Evolutionary conservation across 1,140 invertebrate species (phyloP), one percentile per base, ranked within the genome.

Genomic region (Drosophila nikananu): DNA sequence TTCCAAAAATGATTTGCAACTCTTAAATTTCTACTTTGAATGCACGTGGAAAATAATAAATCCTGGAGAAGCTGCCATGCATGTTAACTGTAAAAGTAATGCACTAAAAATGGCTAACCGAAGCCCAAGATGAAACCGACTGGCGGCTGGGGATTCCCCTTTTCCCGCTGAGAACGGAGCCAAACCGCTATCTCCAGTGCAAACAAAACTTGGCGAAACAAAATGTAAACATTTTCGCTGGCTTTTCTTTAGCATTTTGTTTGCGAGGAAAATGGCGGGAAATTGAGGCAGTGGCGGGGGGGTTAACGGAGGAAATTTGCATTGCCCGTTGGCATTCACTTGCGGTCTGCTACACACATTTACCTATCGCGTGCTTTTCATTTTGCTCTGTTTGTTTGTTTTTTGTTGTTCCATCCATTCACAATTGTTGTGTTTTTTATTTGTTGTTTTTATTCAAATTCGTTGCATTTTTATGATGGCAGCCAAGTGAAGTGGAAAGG

Each of bases 191-290:
- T 86, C 83, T 86, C 42, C 44, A 77, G 55, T 54, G 80, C 77
- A 86, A 87, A 87, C 80, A 87, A 87, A 87, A 82, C 66, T 86
- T 87, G 48, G 66, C 64, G 41, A 52, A 87, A 73, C 80, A 87
- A 77, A 87, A 87, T 83, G 84, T 76, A 83, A 86, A 80, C 83
- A 87, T 77, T 87, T 87, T 83, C 32, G 54, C 57, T 55, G 13
- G 19, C 52, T 66, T 51, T 49, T 57, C 52, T 55, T 72, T 63
- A n/a, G 12, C 10, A 52, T 58, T 58, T 58, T 52, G 59, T 64
- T 82, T 67, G 49, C 49, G 25, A 73, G 41, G 59, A 71, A 81
- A 86, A 62, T 39, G 35, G 21, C 35, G 30, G 60, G 44, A 79
- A 79, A 63, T 70, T 49, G 27, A 48, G 37, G 10, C 19, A n/a